A percentile compares a stretch with the other conserved stretches of the same genome.
These are phyloP conservation scores for Psophia crepitans DNA, from an alignment of 2,113 vertebrate species.

Conservation along the genomic window DNA sequence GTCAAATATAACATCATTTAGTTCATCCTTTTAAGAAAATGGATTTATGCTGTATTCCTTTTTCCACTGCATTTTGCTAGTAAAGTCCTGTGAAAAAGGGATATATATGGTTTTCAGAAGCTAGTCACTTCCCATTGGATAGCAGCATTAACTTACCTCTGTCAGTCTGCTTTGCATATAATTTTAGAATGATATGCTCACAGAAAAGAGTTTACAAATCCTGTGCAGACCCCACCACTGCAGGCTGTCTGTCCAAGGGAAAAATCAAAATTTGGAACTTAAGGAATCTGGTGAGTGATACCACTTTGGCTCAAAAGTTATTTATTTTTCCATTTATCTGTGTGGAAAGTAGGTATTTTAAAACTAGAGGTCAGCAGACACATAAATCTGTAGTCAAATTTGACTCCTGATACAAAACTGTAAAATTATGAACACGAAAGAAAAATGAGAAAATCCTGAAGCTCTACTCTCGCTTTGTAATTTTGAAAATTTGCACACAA, in stretches of 20 bases:
- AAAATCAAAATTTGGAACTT: neutral
- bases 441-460: neutral
- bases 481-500: neutral
- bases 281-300: neutral
- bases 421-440: neutral
- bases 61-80: neutral
- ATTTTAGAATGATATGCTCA: neutral
- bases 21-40: neutral
- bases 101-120: neutral
- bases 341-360: neutral
- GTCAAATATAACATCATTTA: neutral
- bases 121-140: neutral
- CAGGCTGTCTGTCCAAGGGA: neutral
- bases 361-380: neutral
- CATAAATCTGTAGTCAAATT: neutral
- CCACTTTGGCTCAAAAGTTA: neutral
- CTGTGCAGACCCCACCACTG: rapidly evolving
- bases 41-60: neutral
- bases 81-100: neutral
- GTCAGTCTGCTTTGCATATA: neutral
- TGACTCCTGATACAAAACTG: neutral
- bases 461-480: neutral
- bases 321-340: neutral
- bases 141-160: neutral
- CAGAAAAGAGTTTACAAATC: neutral